Evolutionary conservation across 2,797 vertebrate genomes (phyloP), one percentile per base, ranked within the genome.

Genomic region (Pseudochaenichthys georgianus): DNA sequence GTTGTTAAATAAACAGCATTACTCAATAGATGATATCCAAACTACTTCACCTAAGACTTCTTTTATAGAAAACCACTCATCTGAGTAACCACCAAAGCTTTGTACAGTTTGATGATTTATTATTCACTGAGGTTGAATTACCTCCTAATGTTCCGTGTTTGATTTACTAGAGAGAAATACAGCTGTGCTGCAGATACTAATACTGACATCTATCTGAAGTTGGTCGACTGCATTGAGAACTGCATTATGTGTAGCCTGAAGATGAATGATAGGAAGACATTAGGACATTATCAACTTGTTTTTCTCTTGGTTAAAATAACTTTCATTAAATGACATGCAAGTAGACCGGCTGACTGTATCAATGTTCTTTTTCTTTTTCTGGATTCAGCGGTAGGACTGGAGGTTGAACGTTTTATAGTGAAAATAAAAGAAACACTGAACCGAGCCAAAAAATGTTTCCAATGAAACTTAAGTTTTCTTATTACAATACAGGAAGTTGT

Each of bases 61-160:
- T 78, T 75, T 75, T 52, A 73, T 6, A 81, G 70, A 65, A 85
- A 81, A 82, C 43, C 66, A 60, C 68, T 76, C 64, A 70, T 81
- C 53, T 76, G 54, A 86, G 73, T 60, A 67, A 73, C 15, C 34
- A 58, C 67, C 78, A 54, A 68, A 28, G 17, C 61, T 68, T 23
- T 1, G 53, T 34, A 11, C 71, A 75, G 70, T 73, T 66, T 77
- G 82, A 87, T 82, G 64, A 83, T 81, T 77, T 75, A 78, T 78
- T 42, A 75, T 64, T 69, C n/a, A 11, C 38, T 0, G 38, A 70
- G 69, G 70, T 70, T 38, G 50, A 76, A 85, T 75, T 68, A 68
- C 34, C 12, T 60, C 73, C 78, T 53, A 42, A 77, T 61, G 73
- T 43, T 75, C 64, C 2, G 5, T 2, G 51, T 73, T 64, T 81